phyloP scores from a whole-genome alignment of 2,113 vertebrate genomes.

The Zosterops lateralis region DNA sequence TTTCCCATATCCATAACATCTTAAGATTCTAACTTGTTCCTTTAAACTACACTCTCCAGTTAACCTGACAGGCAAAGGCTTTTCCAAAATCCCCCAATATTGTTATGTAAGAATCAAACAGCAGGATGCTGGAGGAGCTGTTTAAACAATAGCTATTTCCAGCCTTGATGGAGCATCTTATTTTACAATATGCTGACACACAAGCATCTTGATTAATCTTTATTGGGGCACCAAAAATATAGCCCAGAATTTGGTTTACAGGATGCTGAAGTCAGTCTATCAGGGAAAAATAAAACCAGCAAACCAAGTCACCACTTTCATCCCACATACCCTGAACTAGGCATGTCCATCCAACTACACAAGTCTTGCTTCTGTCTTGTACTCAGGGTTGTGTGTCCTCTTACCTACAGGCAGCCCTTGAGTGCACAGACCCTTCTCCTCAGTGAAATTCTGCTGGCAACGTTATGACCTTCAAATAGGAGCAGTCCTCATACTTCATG shows the following conservation, averaged over 20 bases:
- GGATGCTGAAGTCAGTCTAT: not conserved
- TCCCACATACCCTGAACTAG: not conserved
- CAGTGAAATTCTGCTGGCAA: not conserved
- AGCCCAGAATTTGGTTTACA: not conserved
- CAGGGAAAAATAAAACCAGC: not conserved
- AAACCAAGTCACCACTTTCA: not conserved
- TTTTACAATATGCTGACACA: not conserved
- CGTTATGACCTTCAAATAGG: not conserved
- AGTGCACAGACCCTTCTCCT: not conserved
- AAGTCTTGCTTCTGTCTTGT: not conserved
- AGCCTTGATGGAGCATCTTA: not conserved
- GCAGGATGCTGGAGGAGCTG: not conserved
- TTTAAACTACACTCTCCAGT: not conserved
- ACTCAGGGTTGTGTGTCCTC: fast-evolving
- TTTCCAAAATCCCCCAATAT: not conserved
- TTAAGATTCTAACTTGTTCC: not conserved
- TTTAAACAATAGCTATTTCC: not conserved
- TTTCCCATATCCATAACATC: not conserved
- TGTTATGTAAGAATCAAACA: conserved; percentile 16
- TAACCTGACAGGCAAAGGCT: not conserved
- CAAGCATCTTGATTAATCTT: not conserved
- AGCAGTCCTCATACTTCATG: fast-evolving
- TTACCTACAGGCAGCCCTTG: not conserved
- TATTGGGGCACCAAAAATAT: not conserved
- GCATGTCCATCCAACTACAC: not conserved